Evolutionary conservation across 2,113 vertebrate species (phyloP), one percentile per base, ranked within the genome.

Genomic region (Varanus komodoensis): DNA sequence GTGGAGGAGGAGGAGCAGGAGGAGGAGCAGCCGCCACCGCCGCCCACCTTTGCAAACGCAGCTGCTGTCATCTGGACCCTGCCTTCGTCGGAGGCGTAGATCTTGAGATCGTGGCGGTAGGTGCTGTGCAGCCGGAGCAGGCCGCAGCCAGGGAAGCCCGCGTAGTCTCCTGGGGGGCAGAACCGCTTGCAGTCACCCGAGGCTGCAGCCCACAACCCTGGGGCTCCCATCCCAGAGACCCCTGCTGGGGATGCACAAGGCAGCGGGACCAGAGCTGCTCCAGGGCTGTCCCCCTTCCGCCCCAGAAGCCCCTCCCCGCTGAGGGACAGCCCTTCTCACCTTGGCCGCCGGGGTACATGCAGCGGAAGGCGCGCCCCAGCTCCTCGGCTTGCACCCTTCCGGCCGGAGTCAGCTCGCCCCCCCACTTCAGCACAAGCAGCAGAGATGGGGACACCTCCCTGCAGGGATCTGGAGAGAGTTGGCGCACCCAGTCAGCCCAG

Each of bases 21-120:
- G 19, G 68, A 34, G 61, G 90, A 69, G 78, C 88, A 12, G 82
- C 6, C 6, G 69, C 38, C n/a, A n/a, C n/a, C n/a, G 38, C 38
- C 1, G 38, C 84, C 68, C 79, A 99, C 99, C 98, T 99, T 99
- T 84, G 99, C 99, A 94, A 99, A 99, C 69, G 99, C 99, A 61
- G 99, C 99, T 8, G 99, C 99, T 0, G 99, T 99, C 99, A 99
- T 99, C 97, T 99, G 99, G 67, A 99, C 99, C 25, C 99, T 96
- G 78, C 99, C 99, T 94, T 99, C 99, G 1, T 99, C 99, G 0
- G 99, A 99, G 3, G 99, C 99, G 0, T 99, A 99, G 93, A 99
- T 99, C 97, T 99, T 99, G 93, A 99, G 98, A 94, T 99, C 99
- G 0, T 99, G 99, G 25, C 99, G 98, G 86, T 99, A 99, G 57